phyloP scores from a whole-genome alignment of 2,113 vertebrate genomes.

The Connochaetes taurinus region DNA sequence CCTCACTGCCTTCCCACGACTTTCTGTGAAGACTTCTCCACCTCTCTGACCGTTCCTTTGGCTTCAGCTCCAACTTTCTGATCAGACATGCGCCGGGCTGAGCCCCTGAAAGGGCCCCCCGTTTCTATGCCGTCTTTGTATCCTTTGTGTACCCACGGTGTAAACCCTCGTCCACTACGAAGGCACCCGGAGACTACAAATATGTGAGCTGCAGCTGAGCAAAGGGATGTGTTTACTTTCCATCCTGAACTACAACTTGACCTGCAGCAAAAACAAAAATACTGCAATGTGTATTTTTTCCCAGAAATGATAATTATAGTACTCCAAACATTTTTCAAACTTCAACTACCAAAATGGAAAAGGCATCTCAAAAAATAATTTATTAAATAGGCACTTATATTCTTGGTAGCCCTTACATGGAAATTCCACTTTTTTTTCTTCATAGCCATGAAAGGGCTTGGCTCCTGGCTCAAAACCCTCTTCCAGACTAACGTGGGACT shows the following conservation, averaged over 20 bases:
- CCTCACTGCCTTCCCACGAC: not conserved
- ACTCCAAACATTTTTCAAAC: slow-evolving; percentile 68
- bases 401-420: slow-evolving; percentile 70
- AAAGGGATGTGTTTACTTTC: slow-evolving; percentile 69
- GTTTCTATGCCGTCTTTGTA: slow-evolving; percentile 59
- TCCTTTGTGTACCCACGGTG: slow-evolving; percentile 56
- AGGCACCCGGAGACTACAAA: slow-evolving; percentile 56
- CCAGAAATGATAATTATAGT: slow-evolving; percentile 75
- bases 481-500: not conserved
- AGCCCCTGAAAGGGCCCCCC: not conserved
- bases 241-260: slow-evolving; percentile 68
- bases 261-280: slow-evolving; percentile 70
- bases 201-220: slow-evolving; percentile 64
- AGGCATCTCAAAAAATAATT: slow-evolving; percentile 70
- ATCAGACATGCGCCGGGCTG: not conserved
- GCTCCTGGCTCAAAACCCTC: not conserved
- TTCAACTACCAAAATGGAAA: slow-evolving; percentile 70
- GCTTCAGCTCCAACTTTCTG: slow-evolving; percentile 13
- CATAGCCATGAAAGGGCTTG: slow-evolving; percentile 20
- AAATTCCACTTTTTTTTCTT: not conserved
- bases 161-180: not conserved
- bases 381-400: slow-evolving; percentile 65
- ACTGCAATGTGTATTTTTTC: slow-evolving; percentile 65
- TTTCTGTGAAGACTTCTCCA: not conserved
- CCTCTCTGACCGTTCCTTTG: not conserved